Percentiles rank a stretch among this genome's conserved stretches.
phyloP scores from a whole-genome alignment of 2,888 invertebrate genomes.

The Leptopilina syphax region DNA sequence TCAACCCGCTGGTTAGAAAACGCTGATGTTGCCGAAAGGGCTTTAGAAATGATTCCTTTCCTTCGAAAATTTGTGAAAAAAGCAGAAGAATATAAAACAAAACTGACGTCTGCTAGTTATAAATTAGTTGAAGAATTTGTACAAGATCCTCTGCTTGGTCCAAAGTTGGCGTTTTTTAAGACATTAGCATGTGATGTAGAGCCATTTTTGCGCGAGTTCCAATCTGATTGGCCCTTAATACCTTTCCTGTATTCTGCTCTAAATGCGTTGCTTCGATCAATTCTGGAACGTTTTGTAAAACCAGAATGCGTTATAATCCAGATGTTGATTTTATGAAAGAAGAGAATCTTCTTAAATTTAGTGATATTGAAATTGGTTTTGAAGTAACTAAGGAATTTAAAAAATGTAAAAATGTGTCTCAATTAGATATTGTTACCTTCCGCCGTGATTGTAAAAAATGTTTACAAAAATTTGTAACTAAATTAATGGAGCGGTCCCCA shows the following conservation, averaged over 20 bases:
- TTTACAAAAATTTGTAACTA: conserved; percentile 36
- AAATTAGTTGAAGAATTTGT: conserved; percentile 41
- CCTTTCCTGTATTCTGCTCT: conserved; percentile 50
- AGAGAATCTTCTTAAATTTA: conserved; percentile 41
- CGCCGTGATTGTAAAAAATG: conserved; percentile 40
- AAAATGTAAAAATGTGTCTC: conserved; percentile 37
- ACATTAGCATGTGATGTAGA: conserved; percentile 50
- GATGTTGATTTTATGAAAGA: conserved; percentile 32
- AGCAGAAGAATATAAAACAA: not conserved
- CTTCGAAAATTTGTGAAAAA: no score
- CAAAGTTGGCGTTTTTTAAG: conserved; percentile 51
- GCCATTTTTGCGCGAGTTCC: conserved; percentile 53
- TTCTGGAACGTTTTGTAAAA: conserved; percentile 45
- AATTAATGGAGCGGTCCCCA: conserved; percentile 44
- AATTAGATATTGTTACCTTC: conserved; percentile 29
- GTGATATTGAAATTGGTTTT: conserved; percentile 43
- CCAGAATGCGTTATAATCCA: conserved; percentile 40
- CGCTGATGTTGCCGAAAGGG: no score
- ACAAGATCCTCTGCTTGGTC: conserved; percentile 48
- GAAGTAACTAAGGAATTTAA: conserved; percentile 42
- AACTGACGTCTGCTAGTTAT: conserved; percentile 48
- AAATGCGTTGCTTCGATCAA: conserved; percentile 22
- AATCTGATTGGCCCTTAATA: conserved; percentile 50
- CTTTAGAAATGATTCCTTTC: no score
- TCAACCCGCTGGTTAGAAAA: no score